phyloP scores from a whole-genome alignment of 30 jellyfish, hydroid and myxozoan genomes.

The Turritopsis dohrnii region DNA sequence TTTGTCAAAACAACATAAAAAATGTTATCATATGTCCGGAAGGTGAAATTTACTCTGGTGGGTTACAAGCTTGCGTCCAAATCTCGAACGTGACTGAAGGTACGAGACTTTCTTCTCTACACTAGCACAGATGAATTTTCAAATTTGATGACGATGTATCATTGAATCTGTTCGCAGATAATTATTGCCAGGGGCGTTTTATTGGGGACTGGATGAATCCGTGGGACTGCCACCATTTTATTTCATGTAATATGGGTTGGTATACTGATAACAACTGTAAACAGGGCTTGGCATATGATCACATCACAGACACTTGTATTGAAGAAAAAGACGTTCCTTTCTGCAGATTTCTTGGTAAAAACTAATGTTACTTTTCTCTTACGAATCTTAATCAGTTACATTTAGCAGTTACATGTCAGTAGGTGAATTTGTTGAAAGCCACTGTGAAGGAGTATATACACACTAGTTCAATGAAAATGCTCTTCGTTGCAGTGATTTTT shows the following conservation, averaged over 20 bases:
- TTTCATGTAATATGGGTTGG: conserved; percentile 9
- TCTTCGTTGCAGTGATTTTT: too few species aligned
- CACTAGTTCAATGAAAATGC: too few species aligned
- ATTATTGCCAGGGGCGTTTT: conserved; percentile 17
- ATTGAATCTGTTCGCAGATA: not conserved
- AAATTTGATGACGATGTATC: not conserved
- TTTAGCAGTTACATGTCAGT: too few species aligned
- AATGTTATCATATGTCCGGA: not conserved
- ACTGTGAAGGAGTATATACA: too few species aligned
- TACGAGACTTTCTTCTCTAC: not conserved
- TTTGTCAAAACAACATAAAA: conserved; percentile 6
- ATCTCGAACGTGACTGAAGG: conserved; percentile 9
- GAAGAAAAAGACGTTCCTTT: not conserved
- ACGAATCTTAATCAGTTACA: too few species aligned
- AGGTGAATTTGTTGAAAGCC: too few species aligned
- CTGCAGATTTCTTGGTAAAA: not conserved
- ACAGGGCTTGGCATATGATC: conserved; percentile 13
- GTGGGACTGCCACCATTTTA: conserved; percentile 31
- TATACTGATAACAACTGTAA: conserved; percentile 10
- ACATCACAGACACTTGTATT: conserved; percentile 4
- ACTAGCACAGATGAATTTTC: not conserved
- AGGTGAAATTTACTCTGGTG: not conserved
- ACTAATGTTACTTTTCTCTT: too few species aligned
- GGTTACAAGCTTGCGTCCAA: not conserved
- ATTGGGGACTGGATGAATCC: conserved; percentile 28